Percentiles rank a stretch among this genome's conserved stretches.
Evolutionary conservation across 2,797 vertebrate genomes (phyloP).

Genomic region (Oreochromis grahami): DNA sequence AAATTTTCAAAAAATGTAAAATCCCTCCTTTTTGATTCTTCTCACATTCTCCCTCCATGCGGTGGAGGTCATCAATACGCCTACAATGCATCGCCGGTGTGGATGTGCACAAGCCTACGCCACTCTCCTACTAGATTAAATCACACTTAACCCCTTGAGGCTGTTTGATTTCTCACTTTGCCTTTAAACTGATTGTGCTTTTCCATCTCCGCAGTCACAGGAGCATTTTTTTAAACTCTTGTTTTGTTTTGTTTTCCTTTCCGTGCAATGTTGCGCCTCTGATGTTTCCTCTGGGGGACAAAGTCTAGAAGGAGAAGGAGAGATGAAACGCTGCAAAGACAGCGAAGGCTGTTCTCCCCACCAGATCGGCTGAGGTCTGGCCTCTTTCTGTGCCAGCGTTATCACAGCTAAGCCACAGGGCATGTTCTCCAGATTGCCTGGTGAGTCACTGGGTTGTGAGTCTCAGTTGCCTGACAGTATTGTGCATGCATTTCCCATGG

Average conservation of each 20-base stretch:
- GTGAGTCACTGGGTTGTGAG: conserved; percentile 71
- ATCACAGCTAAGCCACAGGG: conserved; percentile 72
- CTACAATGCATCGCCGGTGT: conserved; percentile 29
- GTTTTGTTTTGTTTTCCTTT: neutral
- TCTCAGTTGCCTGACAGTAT: conserved; percentile 42
- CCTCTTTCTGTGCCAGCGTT: conserved; percentile 63
- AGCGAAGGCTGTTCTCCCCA: conserved; percentile 46
- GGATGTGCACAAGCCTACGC: conserved; percentile 36
- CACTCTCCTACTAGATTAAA: conserved; percentile 44
- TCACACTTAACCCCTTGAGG: conserved; percentile 49
- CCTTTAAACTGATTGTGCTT: conserved; percentile 30
- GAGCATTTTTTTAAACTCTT: neutral
- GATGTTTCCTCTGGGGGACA: conserved; percentile 18
- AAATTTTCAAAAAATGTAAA: neutral
- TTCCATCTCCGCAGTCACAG: conserved; percentile 14
- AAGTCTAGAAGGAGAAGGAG: conserved; percentile 28
- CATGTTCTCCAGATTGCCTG: conserved; percentile 78
- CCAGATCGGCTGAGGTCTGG: conserved; percentile 68
- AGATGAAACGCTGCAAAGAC: conserved; percentile 39
- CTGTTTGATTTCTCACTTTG: conserved; percentile 42
- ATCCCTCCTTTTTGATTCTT: conserved; percentile 16
- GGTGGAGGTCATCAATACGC: conserved; percentile 40
- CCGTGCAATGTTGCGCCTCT: conserved; percentile 10
- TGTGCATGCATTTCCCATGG: conserved; percentile 52
- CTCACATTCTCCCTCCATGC: conserved; percentile 29